Evolutionary conservation across 2,113 vertebrate species (phyloP).

Genomic region (Anas platyrhynchos): DNA sequence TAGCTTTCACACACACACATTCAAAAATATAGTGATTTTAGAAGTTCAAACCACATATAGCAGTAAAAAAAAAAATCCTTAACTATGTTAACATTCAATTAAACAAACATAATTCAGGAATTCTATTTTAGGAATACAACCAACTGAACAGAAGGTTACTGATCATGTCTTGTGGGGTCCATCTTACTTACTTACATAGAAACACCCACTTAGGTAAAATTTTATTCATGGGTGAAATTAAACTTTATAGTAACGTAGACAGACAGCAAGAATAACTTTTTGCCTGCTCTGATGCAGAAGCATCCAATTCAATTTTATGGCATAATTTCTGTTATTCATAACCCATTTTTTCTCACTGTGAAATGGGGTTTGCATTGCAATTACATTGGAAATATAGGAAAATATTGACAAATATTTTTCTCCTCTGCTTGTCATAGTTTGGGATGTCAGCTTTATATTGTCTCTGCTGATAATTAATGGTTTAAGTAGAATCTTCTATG

Average conservation of each 20-base stretch:
- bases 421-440: not conserved
- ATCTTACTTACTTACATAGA: not conserved
- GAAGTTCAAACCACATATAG: not conserved
- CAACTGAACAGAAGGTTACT: not conserved
- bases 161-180: not conserved
- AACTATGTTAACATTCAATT: not conserved
- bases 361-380: not conserved
- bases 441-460: not conserved
- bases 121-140: not conserved
- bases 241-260: not conserved
- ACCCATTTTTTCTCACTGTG: not conserved
- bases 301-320: not conserved
- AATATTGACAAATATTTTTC: not conserved
- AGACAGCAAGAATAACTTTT: not conserved
- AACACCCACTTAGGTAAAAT: not conserved
- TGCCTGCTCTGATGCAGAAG: not conserved
- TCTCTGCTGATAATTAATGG: not conserved
- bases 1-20: not conserved
- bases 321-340: not conserved
- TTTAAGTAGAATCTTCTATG: not conserved
- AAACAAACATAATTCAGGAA: not conserved
- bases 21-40: not conserved
- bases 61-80: fast-evolving
- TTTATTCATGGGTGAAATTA: not conserved
- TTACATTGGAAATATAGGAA: not conserved